Evolutionary conservation across 2,113 vertebrate species (phyloP), one percentile per base, ranked within the genome.

Genomic region (Sebastes fasciatus): DNA sequence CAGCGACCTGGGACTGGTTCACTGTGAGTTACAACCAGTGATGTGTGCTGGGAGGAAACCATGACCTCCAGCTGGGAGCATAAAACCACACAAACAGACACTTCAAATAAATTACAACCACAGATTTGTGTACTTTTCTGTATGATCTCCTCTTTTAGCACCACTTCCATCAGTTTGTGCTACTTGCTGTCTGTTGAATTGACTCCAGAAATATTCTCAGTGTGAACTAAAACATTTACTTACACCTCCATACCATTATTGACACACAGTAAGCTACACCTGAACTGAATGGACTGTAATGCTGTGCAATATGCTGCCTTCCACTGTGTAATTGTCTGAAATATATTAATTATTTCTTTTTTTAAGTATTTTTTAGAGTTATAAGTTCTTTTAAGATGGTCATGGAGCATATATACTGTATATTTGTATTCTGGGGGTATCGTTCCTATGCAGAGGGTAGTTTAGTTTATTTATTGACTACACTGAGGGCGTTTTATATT

Each of bases 1-100:
- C 80, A 46, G 61, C 85, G 23, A 54, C 67, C 34, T 68, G 80
- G 72, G 86, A 85, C 80, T 12, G 54, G 13, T 6, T 60, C 1
- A 16, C 45, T 42, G 42, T 45, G 42, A 63, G 43, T 21, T 46
- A 49, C 16, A 66, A 48, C 8, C 8, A 9, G 34, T 17, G 34
- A 34, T 34, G 34, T 34, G 34, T 34, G 34, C 34, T 34, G 19
- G 6, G 14, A 9, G 62, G 11, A 19, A 1, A 23, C 3, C 13
- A 2, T 67, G 69, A 67, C 67, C 55, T 14, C 43, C 78, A 45
- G 68, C 64, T 67, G 43, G 26, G 1, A 55, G 5, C 42, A 60
- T 8, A 52, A 34, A 46, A 21, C 43, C 34, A 63, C 12, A 69
- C 16, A 40, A 45, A 72, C 73, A 48, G 23, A 5, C 48, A 60